Conservation (phyloP, 1,140 invertebrate genomes). For the Homarus americanus region DNA sequence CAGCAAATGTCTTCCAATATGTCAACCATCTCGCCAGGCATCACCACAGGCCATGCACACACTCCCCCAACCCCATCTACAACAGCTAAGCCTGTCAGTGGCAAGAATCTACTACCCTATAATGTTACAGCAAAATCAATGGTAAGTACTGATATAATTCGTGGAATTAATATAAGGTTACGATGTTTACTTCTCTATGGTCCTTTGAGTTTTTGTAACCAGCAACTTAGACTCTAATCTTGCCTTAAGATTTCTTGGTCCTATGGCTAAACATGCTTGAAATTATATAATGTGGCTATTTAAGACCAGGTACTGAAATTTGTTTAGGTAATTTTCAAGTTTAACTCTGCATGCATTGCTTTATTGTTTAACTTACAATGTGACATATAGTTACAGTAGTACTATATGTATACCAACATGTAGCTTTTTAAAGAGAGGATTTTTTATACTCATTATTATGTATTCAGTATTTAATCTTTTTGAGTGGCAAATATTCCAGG, state of each 20-base stretch:
- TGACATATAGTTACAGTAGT: no score
- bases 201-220: background rate
- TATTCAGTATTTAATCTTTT: no score
- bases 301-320: background rate
- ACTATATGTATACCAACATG: no score
- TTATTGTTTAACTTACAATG: no score
- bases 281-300: background rate
- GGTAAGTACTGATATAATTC: slow-evolving; percentile 77
- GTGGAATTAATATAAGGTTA: background rate
- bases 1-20: background rate
- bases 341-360: no score
- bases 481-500: no score
- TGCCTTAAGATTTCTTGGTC: no score
- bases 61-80: slow-evolving; percentile 15
- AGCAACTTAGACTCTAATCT: no score
- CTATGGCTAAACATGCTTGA: no score
- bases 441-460: no score
- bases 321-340: no score
- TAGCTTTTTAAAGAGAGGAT: no score
- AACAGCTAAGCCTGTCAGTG: slow-evolving; percentile 78
- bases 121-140: slow-evolving; percentile 90
- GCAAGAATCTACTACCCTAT: slow-evolving; percentile 89
- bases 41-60: slow-evolving; percentile 47
- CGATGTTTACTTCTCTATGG: background rate
- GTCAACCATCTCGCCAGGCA: slow-evolving; percentile 17